Evolutionary conservation across 2,113 vertebrate genomes (phyloP), one percentile per base, ranked within the genome.

Genomic region (Axis porcinus): DNA sequence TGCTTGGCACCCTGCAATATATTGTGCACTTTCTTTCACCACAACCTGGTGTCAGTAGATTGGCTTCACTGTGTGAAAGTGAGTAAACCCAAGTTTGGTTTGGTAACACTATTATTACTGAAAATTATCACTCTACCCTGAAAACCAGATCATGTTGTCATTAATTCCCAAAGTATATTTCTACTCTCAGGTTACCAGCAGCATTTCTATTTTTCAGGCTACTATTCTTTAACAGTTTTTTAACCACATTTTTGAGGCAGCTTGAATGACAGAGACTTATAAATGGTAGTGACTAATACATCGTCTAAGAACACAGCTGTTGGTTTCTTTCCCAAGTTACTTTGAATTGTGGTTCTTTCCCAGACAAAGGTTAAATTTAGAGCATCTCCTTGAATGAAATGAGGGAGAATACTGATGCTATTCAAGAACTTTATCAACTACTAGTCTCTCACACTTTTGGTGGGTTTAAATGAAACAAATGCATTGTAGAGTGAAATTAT

Each of bases 391-490:
- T 93, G 27, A 54, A 64, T 97, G 28, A 97, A 96, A 81, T 97
- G 94, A 52, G 9, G 54, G 27, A 45, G 62, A 95, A 92, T 55
- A 95, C 25, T 67, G 58, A 57, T 87, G 57, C 15, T 83, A 92
- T 91, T 97, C 62, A 94, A 87, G 58, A 98, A 89, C 93, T 90
- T 97, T 83, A 89, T 94, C 86, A 74, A 86, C 40, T 89, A 93
- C 57, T 52, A 67, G 40, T 62, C 62, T 97, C 70, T 96, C 83
- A 86, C 40, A 57, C 45, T 90, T 83, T 92, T 97, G 70, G 76
- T 94, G 92, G 90, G 1, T 97, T 98, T 95, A 85, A 98, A 98
- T 98, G 93, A 98, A 98, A 97, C 43, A 88, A 95, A 97, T 89
- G 55, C 84, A 96, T 83, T 96, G 96, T 64, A 97, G 74, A 98